These are phyloP conservation scores for Cryptocheilus praepositus DNA, from an alignment of 2,888 invertebrate genomes.

Conservation along the genomic window DNA sequence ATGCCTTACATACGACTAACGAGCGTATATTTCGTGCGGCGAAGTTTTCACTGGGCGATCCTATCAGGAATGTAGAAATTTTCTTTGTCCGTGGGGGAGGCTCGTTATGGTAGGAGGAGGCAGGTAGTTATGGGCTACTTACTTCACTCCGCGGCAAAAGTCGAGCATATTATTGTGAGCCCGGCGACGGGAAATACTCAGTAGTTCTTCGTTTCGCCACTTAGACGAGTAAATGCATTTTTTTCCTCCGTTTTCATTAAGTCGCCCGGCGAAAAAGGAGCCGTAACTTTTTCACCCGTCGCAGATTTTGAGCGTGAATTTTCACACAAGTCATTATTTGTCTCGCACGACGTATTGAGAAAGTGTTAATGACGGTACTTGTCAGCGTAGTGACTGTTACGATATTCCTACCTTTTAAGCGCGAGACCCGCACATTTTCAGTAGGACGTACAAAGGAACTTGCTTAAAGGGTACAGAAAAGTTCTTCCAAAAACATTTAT, in stretches of 20 bases:
- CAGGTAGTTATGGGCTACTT: conserved; percentile 70
- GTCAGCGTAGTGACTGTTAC: too few species aligned
- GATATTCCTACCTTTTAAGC: too few species aligned
- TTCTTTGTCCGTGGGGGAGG: conserved; percentile 66
- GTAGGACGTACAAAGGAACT: neutral
- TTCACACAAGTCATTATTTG: too few species aligned
- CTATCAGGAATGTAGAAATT: conserved; percentile 62
- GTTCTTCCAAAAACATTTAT: conserved; percentile 33
- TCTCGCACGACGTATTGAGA: too few species aligned
- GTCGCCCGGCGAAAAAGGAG: conserved; percentile 6
- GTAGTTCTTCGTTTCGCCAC: conserved; percentile 22
- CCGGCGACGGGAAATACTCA: conserved; percentile 24
- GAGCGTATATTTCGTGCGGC: conserved; percentile 44
- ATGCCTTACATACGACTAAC: conserved; percentile 54
- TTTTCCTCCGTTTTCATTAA: conserved; percentile 21
- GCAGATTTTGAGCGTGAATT: too few species aligned
- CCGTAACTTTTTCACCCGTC: too few species aligned
- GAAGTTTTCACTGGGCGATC: conserved; percentile 66
- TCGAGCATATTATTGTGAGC: conserved; percentile 29
- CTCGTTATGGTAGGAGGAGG: conserved; percentile 64
- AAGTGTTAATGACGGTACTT: too few species aligned
- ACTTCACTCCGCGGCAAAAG: conserved; percentile 45
- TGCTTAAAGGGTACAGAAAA: neutral
- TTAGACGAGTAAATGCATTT: conserved; percentile 26
- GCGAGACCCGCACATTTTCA: too few species aligned